phyloP scores from a whole-genome alignment of 2,797 vertebrate species.

The Heliangelus exortis region DNA sequence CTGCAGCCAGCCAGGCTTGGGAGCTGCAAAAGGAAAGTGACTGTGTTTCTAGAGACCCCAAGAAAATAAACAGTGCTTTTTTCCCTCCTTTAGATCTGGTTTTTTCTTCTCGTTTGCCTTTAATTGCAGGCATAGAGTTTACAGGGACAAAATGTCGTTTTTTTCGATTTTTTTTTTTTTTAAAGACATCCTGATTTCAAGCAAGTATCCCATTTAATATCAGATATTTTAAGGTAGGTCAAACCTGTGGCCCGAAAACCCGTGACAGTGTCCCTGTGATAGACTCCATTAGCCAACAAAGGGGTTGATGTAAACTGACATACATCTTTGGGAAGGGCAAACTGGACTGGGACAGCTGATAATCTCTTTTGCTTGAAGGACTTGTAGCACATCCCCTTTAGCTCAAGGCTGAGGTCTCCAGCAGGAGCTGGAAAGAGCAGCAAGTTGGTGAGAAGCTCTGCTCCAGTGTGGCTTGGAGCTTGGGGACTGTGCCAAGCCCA shows the following conservation, averaged over 20 bases:
- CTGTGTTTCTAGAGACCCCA: neutral
- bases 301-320: slow-evolving; percentile 7
- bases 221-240: slow-evolving; percentile 16
- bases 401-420: neutral
- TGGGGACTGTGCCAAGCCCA: neutral
- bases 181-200: neutral
- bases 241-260: neutral
- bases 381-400: neutral
- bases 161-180: neutral
- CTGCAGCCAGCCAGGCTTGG: neutral
- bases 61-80: neutral
- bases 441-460: neutral
- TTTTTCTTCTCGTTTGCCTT: neutral
- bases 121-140: neutral
- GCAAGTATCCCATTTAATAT: neutral
- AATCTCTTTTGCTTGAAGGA: neutral
- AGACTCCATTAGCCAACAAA: slow-evolving; percentile 31
- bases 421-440: neutral
- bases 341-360: neutral
- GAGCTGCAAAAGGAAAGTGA: neutral
- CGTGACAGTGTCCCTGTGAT: slow-evolving; percentile 18
- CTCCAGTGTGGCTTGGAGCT: neutral
- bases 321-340: neutral
- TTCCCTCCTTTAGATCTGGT: neutral
- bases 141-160: neutral